Evolutionary conservation across 2,797 vertebrate species (phyloP).

Genomic region (Hozukius guyotensis): DNA sequence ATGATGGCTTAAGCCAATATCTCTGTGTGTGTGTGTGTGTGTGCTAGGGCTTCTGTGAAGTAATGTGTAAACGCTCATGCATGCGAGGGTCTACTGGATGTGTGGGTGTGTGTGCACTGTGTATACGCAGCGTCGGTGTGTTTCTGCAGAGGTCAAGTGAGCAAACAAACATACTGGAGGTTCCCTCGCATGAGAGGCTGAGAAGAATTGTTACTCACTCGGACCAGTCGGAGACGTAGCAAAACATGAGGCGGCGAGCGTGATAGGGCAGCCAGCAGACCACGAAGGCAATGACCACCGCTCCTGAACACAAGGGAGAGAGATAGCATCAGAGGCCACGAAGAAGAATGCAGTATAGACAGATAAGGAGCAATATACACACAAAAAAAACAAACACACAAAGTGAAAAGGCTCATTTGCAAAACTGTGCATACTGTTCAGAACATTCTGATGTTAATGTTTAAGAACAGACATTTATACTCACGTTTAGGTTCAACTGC

Average conservation of each 20-base stretch:
- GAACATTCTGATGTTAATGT: too few species aligned
- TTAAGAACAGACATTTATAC: not conserved
- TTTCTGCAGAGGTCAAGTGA: not conserved
- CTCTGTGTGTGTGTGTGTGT: not conserved
- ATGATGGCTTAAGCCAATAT: constrained; percentile 1
- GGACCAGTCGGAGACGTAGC: constrained; percentile 91
- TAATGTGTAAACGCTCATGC: not conserved
- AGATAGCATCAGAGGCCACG: not conserved
- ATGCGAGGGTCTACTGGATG: not conserved
- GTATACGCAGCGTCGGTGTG: not conserved
- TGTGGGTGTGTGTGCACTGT: not conserved
- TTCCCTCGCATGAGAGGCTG: not conserved
- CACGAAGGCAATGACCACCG: constrained; percentile 95
- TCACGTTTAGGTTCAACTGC: not conserved
- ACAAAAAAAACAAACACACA: not conserved
- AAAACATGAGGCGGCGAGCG: constrained; percentile 94
- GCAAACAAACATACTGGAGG: not conserved
- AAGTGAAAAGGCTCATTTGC: not conserved
- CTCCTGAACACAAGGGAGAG: constrained; percentile 80
- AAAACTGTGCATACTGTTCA: not conserved
- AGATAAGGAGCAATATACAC: not conserved
- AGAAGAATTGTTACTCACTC: constrained; percentile 84
- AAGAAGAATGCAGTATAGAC: not conserved
- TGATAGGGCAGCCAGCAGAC: constrained; percentile 98
- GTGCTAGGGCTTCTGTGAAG: not conserved